Conservation (phyloP, 2,888 invertebrate genomes). For the Reticulitermes lucifugus region DNA sequence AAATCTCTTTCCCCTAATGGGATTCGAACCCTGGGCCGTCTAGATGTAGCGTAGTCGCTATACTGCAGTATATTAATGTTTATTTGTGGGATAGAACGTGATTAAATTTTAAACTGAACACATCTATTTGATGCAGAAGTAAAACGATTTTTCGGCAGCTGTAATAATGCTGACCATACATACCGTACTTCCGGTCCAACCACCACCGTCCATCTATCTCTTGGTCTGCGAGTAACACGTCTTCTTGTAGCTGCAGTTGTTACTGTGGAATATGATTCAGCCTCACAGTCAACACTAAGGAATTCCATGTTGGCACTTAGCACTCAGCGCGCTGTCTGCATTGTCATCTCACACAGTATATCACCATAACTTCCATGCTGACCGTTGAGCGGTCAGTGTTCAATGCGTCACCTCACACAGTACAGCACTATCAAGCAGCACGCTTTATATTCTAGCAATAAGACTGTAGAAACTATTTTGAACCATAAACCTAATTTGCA, state of each 20-base stretch:
- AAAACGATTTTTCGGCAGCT: not conserved
- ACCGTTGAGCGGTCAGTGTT: not conserved
- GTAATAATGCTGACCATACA: constrained; percentile 56
- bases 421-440: not conserved
- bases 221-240: constrained; percentile 45
- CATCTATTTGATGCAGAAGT: too few relatives aligned
- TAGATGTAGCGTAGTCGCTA: too few relatives aligned
- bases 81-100: too few relatives aligned
- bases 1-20: too few relatives aligned
- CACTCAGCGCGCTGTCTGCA: too few relatives aligned
- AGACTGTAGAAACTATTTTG: not conserved
- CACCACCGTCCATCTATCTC: constrained; percentile 75
- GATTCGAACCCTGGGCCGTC: too few relatives aligned
- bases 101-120: too few relatives aligned
- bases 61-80: too few relatives aligned
- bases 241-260: constrained; percentile 39
- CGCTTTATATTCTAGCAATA: not conserved
- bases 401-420: not conserved
- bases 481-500: not conserved
- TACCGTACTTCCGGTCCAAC: constrained; percentile 81
- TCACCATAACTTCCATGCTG: too few relatives aligned
- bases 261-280: constrained; percentile 5
- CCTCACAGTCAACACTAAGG: constrained; percentile 10
- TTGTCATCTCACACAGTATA: too few relatives aligned
- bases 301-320: not conserved